Evolutionary conservation across 2,113 vertebrate species (phyloP).

Genomic region (Phyllopteryx taeniolatus): DNA sequence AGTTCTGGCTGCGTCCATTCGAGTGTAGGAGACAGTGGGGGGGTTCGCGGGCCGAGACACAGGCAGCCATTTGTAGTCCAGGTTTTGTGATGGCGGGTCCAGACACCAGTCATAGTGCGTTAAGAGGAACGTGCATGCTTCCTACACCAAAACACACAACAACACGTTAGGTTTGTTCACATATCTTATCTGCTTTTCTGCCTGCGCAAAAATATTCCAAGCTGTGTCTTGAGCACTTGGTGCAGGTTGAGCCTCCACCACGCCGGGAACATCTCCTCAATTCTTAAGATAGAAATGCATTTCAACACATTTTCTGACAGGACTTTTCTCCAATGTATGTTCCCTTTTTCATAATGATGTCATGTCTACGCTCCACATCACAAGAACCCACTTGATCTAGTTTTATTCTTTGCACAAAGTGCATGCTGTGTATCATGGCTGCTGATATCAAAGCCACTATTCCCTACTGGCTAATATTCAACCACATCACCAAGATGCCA

Average conservation of each 20-base stretch:
- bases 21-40: slow-evolving; percentile 48
- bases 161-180: not conserved
- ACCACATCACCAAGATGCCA: slow-evolving; percentile 3
- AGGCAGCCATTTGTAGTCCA: slow-evolving; percentile 67
- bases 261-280: not conserved
- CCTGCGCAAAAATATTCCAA: not conserved
- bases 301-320: not conserved
- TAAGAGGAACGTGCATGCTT: slow-evolving; percentile 53
- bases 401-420: not conserved
- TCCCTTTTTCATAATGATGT: not conserved
- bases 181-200: not conserved
- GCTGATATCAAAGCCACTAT: slow-evolving; percentile 31
- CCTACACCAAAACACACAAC: slow-evolving; percentile 33
- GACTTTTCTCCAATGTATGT: not conserved
- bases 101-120: slow-evolving; percentile 59
- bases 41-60: slow-evolving; percentile 52
- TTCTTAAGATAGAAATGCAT: not conserved
- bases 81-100: slow-evolving; percentile 54
- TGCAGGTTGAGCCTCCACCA: too few species aligned
- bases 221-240: not conserved
- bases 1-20: slow-evolving; percentile 25
- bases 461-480: slow-evolving; percentile 15
- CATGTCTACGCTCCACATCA: not conserved
- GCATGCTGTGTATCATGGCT: slow-evolving; percentile 5
- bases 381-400: not conserved